These are phyloP conservation scores for Colius striatus DNA, from an alignment of 2,113 vertebrate species.

Conservation along the genomic window DNA sequence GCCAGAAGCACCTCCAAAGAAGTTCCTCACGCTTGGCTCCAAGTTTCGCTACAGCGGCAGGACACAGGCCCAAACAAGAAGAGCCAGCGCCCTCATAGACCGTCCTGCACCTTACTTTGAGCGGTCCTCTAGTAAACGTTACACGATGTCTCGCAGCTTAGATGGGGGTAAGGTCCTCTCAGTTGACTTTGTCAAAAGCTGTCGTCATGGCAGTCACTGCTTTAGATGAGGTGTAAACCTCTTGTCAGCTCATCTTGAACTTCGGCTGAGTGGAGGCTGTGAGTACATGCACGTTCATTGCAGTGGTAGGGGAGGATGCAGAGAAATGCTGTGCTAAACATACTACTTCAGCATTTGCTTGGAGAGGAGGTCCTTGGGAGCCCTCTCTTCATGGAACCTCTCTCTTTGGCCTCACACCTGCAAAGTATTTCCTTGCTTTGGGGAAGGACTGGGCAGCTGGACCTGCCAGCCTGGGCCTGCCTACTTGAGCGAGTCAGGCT, in stretches of 20 bases:
- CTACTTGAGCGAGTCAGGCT: background rate
- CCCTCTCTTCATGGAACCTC: background rate
- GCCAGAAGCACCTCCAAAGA: constrained; percentile 94
- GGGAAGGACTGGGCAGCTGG: accelerated
- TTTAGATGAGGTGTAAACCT: background rate
- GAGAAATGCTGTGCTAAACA: background rate
- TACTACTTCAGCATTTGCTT: background rate
- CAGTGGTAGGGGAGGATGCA: background rate
- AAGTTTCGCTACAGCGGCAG: constrained; percentile 98
- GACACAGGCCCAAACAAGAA: constrained; percentile 92
- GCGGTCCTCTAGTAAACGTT: constrained; percentile 91
- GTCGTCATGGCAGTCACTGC: background rate
- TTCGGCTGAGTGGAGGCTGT: background rate
- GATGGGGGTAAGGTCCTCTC: constrained; percentile 86
- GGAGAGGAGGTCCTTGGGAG: background rate
- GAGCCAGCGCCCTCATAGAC: constrained; percentile 92
- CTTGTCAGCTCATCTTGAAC: background rate
- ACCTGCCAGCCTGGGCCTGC: background rate
- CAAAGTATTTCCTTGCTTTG: background rate
- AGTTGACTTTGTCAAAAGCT: background rate
- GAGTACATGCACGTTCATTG: background rate
- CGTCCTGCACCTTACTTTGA: constrained; percentile 92
- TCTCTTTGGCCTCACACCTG: background rate
- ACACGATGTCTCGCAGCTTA: constrained; percentile 94
- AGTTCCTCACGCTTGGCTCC: constrained; percentile 94